Evolutionary conservation across 1,140 invertebrate species (phyloP), one percentile per base, ranked within the genome.

Genomic region (Drosophila asahinai): DNA sequence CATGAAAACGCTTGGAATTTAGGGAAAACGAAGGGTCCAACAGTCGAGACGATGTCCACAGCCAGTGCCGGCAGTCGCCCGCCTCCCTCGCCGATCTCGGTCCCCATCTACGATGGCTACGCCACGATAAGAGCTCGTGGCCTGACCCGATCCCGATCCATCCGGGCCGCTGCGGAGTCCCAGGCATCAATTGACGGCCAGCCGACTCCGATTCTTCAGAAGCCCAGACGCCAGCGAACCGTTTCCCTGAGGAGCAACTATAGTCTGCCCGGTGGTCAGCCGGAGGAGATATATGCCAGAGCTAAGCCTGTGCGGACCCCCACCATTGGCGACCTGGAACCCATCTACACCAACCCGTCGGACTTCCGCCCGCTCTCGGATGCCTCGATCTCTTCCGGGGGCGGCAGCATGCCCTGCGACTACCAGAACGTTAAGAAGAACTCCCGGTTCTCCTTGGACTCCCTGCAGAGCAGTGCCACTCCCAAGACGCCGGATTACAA

Each of bases 41-140:
- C 48, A 64, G 17, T 19, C 14, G 40, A 47, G 52, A 64, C 9
- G 8, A 72, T 86, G 83, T 86, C 83, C 8, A 77, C 91, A 8
- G 77, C 91, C 40, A 92, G 90, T 17, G 47, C 91, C 51, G 79
- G 70, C 30, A 87, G 49, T 62, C 93, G 59, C 90, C 94, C 66
- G 89, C 93, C 71, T 68, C 89, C 66, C 87, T 94, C 76, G 93
- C 94, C 91, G 91, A 94, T 86, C 7, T 49, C 83, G 59, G 95
- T 95, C 63, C 95, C 95, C 47, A 95, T 97, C 15, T 95, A 97
- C 92, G 96, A 97, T 92, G 96, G 96, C 45, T 97, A 97, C 93
- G 96, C 96, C 47, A 97, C 97, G 1, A 96, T 97, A 65, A 94
- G 96, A 63, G 94, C 95, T 12, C 78, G 92, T 9, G 92, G 92